Conservation (phyloP, 2,888 invertebrate species). For the Sialis fuliginosa region DNA sequence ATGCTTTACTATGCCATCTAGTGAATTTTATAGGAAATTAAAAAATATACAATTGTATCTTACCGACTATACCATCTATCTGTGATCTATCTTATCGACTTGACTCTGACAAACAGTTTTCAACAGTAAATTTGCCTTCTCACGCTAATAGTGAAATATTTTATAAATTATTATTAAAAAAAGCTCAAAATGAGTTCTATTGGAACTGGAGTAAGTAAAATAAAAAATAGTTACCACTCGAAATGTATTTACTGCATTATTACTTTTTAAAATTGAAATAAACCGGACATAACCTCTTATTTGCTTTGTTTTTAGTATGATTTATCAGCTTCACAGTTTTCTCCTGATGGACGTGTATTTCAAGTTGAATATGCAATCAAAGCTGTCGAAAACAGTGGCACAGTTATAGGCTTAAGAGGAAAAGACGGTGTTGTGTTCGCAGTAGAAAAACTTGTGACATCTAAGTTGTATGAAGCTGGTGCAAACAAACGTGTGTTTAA, state of each 20-base stretch:
- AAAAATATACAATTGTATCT: too few species aligned
- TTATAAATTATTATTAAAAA: constrained; percentile 4
- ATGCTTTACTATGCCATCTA: too few species aligned
- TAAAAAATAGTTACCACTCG: constrained; percentile 1
- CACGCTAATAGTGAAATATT: neutral
- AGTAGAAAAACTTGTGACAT: constrained; percentile 90
- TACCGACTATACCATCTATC: too few species aligned
- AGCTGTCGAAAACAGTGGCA: constrained; percentile 96
- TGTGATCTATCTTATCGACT: too few species aligned
- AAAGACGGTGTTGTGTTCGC: constrained; percentile 96
- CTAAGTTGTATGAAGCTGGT: constrained; percentile 81
- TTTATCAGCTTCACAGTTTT: constrained; percentile 99
- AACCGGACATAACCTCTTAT: constrained; percentile 6
- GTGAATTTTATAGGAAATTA: too few species aligned
- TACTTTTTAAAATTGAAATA: neutral
- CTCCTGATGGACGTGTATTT: constrained; percentile 97
- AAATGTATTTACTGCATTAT: constrained; percentile 13
- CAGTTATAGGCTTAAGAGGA: constrained; percentile 84
- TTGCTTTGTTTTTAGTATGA: constrained; percentile 62
- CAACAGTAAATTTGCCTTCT: neutral
- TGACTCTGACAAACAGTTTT: neutral
- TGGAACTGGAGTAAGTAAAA: constrained; percentile 72
- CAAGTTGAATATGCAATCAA: constrained; percentile 99
- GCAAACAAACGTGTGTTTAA: constrained; percentile 85
- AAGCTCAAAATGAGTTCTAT: constrained; percentile 70